Conservation (phyloP, 1,140 invertebrate genomes). For the Stratiolaelaps scimitus region DNA sequence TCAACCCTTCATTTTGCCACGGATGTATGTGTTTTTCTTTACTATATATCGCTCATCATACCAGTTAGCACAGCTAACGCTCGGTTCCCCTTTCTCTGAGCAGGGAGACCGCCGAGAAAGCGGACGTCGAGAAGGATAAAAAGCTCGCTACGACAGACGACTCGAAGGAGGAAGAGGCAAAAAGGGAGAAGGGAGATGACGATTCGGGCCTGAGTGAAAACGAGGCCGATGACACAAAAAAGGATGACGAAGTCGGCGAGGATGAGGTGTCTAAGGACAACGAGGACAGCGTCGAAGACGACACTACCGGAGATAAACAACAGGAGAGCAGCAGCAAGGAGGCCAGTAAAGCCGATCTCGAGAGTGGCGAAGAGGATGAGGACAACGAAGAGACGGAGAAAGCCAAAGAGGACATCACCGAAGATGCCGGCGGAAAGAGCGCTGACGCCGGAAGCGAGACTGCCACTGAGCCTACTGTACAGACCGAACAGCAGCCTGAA, state of each 20-base stretch:
- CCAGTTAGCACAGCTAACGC: too few species aligned
- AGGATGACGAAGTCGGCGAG: conserved; percentile 36
- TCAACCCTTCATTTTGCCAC: too few species aligned
- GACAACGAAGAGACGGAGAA: conserved; percentile 32
- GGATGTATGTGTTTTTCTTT: too few species aligned
- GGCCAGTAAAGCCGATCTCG: background rate
- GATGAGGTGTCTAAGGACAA: conserved; percentile 33
- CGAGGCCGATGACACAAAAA: conserved; percentile 38
- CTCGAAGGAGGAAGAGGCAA: conserved; percentile 38
- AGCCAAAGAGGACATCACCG: conserved; percentile 43
- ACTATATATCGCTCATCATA: too few species aligned
- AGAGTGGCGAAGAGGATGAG: conserved; percentile 10
- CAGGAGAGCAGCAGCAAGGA: conserved; percentile 30
- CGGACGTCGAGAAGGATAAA: conserved; percentile 31
- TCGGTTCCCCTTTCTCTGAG: background rate
- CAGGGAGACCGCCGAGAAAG: conserved; percentile 26
- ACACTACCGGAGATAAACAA: conserved; percentile 43
- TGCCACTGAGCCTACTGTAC: conserved; percentile 9
- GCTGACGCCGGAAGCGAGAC: conserved; percentile 32
- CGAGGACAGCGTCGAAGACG: conserved; percentile 39
- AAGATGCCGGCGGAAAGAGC: background rate
- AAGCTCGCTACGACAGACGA: conserved; percentile 37
- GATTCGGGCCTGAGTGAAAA: conserved; percentile 30
- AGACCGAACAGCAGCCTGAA: conserved; percentile 15
- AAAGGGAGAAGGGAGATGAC: conserved; percentile 35